A percentile compares a stretch with the other conserved stretches of the same genome.
These are phyloP conservation scores for Diaperis boleti DNA, from an alignment of 2,888 invertebrate species.

Conservation along the genomic window DNA sequence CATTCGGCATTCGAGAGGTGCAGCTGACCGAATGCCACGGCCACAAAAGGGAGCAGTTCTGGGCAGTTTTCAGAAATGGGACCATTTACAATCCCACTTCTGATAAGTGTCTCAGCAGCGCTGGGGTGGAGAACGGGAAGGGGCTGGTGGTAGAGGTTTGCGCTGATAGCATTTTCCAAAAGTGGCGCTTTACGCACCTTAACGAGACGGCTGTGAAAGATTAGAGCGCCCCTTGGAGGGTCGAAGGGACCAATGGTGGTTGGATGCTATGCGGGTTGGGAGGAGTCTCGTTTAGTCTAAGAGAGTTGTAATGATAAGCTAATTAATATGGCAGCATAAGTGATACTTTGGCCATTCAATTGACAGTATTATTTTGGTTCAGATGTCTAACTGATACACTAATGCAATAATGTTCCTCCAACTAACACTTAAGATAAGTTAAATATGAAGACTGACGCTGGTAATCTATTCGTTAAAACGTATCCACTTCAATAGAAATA, in stretches of 20 bases:
- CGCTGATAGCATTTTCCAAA: slow-evolving; percentile 57
- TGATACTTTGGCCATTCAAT: too few relatives aligned
- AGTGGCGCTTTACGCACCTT: slow-evolving; percentile 61
- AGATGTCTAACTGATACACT: too few relatives aligned
- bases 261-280: neutral
- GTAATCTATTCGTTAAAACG: too few relatives aligned
- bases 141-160: slow-evolving; percentile 61
- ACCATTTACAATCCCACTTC: slow-evolving; percentile 62
- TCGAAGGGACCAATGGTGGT: neutral
- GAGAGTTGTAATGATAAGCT: neutral
- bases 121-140: slow-evolving; percentile 61
- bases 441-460: too few relatives aligned
- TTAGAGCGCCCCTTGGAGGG: neutral
- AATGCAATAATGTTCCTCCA: too few relatives aligned
- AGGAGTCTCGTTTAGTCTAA: neutral
- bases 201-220: slow-evolving; percentile 54
- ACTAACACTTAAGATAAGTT: too few relatives aligned
- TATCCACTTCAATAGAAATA: too few relatives aligned
- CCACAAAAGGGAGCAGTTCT: slow-evolving; percentile 63
- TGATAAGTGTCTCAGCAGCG: slow-evolving; percentile 62
- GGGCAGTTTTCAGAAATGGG: slow-evolving; percentile 59
- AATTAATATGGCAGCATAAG: too few relatives aligned
- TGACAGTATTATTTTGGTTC: too few relatives aligned
- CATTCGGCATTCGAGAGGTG: slow-evolving; percentile 67
- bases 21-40: slow-evolving; percentile 68